phyloP scores from a whole-genome alignment of 37 sponge, comb jelly and placozoan species.

The Dysidea cf. avara region DNA sequence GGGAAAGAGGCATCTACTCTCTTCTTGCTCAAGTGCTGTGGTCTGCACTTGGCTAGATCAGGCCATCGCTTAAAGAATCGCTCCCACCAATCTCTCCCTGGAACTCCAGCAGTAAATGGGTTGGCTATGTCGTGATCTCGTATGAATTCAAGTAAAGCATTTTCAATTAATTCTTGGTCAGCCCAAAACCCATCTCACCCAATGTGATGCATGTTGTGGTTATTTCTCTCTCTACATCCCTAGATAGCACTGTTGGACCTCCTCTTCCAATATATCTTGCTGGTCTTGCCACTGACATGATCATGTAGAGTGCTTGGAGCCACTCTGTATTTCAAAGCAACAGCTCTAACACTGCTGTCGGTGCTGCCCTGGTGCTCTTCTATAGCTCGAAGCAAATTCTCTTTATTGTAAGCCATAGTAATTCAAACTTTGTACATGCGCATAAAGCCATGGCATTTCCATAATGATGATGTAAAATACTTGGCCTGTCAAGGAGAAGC shows the following conservation, averaged over 20 bases:
- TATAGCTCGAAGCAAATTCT: neutral
- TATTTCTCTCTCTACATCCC: too few species aligned
- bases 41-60: conserved; percentile 6
- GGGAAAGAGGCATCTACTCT: neutral
- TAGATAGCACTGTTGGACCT: neutral
- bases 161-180: neutral
- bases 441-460: neutral
- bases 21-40: conserved; percentile 5
- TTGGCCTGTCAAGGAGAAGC: too few species aligned
- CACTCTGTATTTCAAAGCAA: conserved; percentile 2
- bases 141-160: conserved; percentile 12
- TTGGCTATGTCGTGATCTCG: neutral
- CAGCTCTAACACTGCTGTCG: neutral
- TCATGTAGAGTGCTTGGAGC: conserved; percentile 6
- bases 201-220: neutral
- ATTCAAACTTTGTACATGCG: neutral
- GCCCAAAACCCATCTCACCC: conserved; percentile 1
- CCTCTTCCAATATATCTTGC: neutral
- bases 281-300: neutral
- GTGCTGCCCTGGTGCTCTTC: neutral
- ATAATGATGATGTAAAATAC: neutral
- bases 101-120: conserved; percentile 2
- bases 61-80: conserved; percentile 27
- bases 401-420: neutral
- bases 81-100: conserved; percentile 25